phyloP scores from a whole-genome alignment of 2,888 invertebrate genomes.

The Hemithea aestivaria region DNA sequence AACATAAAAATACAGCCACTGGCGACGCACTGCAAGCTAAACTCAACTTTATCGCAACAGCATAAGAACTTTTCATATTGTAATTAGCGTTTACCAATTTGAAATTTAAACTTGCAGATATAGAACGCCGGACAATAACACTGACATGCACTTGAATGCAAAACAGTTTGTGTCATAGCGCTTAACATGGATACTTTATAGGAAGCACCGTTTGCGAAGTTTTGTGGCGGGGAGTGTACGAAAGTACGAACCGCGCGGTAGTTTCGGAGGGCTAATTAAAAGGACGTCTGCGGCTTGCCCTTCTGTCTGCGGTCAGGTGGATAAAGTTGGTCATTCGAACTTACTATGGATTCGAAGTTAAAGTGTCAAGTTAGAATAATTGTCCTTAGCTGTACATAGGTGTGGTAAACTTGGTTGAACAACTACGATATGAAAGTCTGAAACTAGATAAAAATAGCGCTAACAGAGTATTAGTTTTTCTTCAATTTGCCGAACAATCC shows the following conservation, averaged over 20 bases:
- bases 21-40: slow-evolving; percentile 25
- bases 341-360: slow-evolving; percentile 9
- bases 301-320: slow-evolving; percentile 11
- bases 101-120: slow-evolving; percentile 9
- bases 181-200: slow-evolving; percentile 60
- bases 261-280: slow-evolving; percentile 27
- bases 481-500: too few relatives aligned
- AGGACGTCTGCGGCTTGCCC: slow-evolving; percentile 11
- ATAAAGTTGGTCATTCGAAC: slow-evolving; percentile 13
- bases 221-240: slow-evolving; percentile 23
- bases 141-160: slow-evolving; percentile 71
- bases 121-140: slow-evolving; percentile 68
- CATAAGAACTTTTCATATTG: slow-evolving; percentile 15
- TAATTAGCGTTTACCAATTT: slow-evolving; percentile 20
- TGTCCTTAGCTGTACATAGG: slow-evolving; percentile 11
- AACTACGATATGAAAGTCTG: too few relatives aligned
- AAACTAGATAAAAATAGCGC: too few relatives aligned
- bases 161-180: slow-evolving; percentile 67
- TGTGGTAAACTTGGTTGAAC: slow-evolving; percentile 2
- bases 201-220: slow-evolving; percentile 54
- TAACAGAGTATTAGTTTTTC: too few relatives aligned
- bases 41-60: slow-evolving; percentile 23
- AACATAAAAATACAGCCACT: slow-evolving; percentile 27
- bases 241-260: slow-evolving; percentile 22
- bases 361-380: slow-evolving; percentile 9